Percentiles rank a stretch among this genome's conserved stretches.
Conservation (phyloP, 2,888 invertebrate genomes). For the Pterobdella sp. region DNA sequence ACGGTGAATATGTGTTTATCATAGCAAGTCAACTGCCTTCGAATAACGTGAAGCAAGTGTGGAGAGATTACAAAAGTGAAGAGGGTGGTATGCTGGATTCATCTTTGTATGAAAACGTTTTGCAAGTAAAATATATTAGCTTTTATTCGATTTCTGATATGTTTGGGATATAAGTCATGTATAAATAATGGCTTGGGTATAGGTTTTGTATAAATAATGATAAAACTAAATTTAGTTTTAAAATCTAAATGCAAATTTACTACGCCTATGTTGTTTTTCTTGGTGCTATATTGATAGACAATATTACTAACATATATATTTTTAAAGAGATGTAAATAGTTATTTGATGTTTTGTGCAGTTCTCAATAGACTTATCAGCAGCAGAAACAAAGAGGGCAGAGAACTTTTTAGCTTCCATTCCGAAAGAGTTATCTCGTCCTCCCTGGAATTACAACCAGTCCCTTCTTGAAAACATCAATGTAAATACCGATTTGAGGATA, state of each 20-base stretch:
- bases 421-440: conserved; percentile 41
- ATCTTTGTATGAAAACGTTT: conserved; percentile 3
- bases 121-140: conserved; percentile 1
- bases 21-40: conserved; percentile 23
- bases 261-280: neutral
- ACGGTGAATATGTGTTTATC: conserved; percentile 29
- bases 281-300: neutral
- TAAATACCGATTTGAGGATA: neutral
- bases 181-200: neutral
- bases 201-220: neutral
- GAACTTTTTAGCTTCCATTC: conserved; percentile 40
- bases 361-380: conserved; percentile 24
- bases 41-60: neutral
- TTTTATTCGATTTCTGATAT: neutral
- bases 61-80: conserved; percentile 12
- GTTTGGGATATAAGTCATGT: neutral
- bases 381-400: neutral
- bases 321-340: neutral
- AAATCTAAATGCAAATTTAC: neutral
- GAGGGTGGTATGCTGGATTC: neutral
- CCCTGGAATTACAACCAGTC: conserved; percentile 41
- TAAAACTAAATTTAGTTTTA: neutral
- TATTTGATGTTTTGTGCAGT: conserved; percentile 5
- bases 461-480: conserved; percentile 22
- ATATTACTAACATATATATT: neutral